Evolutionary conservation across 2,113 vertebrate genomes (phyloP).

Genomic region (human): DNA sequence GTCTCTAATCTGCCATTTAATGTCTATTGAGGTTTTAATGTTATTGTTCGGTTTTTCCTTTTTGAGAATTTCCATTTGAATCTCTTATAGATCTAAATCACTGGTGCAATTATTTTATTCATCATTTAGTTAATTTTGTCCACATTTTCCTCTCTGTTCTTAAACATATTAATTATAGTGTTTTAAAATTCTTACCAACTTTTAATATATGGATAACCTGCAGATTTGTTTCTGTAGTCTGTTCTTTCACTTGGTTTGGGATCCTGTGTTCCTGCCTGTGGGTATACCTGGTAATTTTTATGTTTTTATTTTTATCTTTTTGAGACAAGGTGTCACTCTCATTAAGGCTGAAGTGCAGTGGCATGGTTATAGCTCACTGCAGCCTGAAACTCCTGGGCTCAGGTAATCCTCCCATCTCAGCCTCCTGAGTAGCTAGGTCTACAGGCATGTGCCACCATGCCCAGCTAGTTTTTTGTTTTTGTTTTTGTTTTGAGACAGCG

Average conservation of each 20-base stretch:
- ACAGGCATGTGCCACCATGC: too few relatives aligned
- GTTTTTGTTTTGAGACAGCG: too few relatives aligned
- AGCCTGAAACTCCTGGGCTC: too few relatives aligned
- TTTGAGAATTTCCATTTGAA: not conserved
- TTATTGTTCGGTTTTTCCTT: not conserved
- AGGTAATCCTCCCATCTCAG: too few relatives aligned
- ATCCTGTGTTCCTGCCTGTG: not conserved
- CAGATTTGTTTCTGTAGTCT: not conserved
- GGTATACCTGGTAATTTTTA: not conserved
- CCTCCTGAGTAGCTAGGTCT: too few relatives aligned
- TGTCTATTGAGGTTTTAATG: not conserved
- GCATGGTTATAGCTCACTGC: too few relatives aligned
- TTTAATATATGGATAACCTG: not conserved
- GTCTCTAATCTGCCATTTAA: not conserved
- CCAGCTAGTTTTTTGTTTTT: too few relatives aligned
- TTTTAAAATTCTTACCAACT: not conserved
- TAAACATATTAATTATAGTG: not conserved
- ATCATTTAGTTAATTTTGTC: not conserved
- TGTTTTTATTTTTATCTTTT: too few relatives aligned
- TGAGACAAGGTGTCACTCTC: too few relatives aligned
- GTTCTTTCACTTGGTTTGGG: constrained; percentile 5
- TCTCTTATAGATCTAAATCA: not conserved
- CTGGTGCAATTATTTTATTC: not conserved
- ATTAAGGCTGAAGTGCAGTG: too few relatives aligned
- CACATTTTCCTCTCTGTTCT: not conserved